Evolutionary conservation across 2,113 vertebrate genomes (phyloP).

Genomic region (Ophthalmolycus amberensis): DNA sequence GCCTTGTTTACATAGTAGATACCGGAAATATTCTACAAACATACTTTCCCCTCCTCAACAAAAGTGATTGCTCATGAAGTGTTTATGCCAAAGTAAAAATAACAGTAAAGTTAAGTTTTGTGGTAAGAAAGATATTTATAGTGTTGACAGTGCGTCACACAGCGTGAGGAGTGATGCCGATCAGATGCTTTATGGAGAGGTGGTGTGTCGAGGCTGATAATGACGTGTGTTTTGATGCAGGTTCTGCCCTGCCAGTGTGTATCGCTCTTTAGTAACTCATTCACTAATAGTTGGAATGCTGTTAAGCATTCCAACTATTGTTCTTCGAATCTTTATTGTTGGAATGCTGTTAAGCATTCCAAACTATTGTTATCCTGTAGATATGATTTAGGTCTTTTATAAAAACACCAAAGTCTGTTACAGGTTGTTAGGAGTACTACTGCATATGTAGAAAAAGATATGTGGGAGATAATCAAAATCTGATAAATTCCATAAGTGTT

Average conservation of each 20-base stretch:
- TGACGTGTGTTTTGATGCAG: not conserved
- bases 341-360: too few relatives aligned
- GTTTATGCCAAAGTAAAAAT: not conserved
- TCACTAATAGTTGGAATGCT: not conserved
- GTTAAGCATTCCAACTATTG: too few relatives aligned
- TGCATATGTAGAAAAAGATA: not conserved
- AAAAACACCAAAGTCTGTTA: not conserved
- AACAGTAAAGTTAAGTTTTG: not conserved
- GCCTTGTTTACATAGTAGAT: slow-evolving; percentile 1
- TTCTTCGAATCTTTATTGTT: too few relatives aligned
- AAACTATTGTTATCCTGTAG: too few relatives aligned
- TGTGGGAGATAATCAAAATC: not conserved
- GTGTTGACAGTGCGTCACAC: not conserved
- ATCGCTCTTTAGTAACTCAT: slow-evolving; percentile 2
- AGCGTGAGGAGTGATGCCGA: not conserved
- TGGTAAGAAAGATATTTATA: not conserved
- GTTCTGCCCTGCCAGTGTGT: not conserved
- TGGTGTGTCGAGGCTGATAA: slow-evolving; percentile 1
- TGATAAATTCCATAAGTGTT: not conserved
- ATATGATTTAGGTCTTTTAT: not conserved
- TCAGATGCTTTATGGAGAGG: not conserved
- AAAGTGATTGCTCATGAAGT: not conserved
- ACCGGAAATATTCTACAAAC: not conserved
- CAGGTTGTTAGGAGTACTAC: not conserved
- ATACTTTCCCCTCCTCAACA: not conserved